Base-by-base conservation (phyloP, 2,797 vertebrate species). In the Epinephelus awoara region DNA sequence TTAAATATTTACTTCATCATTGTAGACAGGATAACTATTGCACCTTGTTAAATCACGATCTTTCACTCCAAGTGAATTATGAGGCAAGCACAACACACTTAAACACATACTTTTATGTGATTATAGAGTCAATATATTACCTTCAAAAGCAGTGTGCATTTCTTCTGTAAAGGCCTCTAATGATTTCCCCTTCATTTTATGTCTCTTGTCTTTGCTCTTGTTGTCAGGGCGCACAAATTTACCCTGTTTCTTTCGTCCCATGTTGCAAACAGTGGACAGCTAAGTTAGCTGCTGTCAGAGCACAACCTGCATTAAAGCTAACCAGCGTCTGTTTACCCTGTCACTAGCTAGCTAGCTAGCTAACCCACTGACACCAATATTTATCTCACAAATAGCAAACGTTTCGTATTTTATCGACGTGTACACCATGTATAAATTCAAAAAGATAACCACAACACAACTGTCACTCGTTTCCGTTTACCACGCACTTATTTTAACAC, bases 161-260 rank as follows among this genome's bases (percentile, higher is more conserved):
- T 96, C 96, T 38, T 95, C 94, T 50, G 94, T 94, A 65, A 97
- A 96, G 1, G 92, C 88, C 64, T 96, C 95, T 70, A 96, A 75
- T 3, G 93, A 90, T 72, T 96, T 96, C 3, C 94, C 94, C 73
- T 96, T 95, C 87, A 91, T 93, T 83, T 86, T 94, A 69, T 95
- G 95, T 4, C 95, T 89, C 62, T 79, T 94, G 6, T 96, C 94
- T 92, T 95, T 96, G 8, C 95, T 89, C 55, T 91, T 95, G 74
- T 86, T 84, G 25, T 89, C 81, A 6, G 87, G n/a, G 7, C 93
- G 91, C 10, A 93, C 90, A 58, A 75, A 84, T 61, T 90, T 94
- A 54, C 88, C 93, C 18, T 90, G 92, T 67, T 96, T 96, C 82
- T 95, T 96, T 62, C 89, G 86, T 5, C 95, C 95, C 96, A 96